These are phyloP conservation scores for Pristionchus entomophagus DNA, from an alignment of 2,888 invertebrate genomes.

Conservation along the genomic window DNA sequence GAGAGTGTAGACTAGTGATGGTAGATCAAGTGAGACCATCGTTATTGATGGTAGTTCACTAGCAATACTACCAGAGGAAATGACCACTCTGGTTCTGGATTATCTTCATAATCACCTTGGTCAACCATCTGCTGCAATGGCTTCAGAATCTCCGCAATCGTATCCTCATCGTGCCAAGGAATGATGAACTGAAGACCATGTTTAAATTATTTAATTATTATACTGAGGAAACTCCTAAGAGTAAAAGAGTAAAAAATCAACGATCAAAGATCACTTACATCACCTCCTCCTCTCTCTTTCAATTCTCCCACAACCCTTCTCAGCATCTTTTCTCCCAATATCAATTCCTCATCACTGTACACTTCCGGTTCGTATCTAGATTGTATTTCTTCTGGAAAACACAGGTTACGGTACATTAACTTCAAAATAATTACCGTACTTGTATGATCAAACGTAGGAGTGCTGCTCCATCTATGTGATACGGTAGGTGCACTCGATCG, in stretches of 20 bases:
- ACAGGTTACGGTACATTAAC: background rate
- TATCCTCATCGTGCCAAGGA: conserved; percentile 44
- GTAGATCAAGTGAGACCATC: background rate
- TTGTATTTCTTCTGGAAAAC: background rate
- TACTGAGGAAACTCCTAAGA: too few relatives aligned
- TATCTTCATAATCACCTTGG: background rate
- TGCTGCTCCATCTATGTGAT: background rate
- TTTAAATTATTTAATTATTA: too few relatives aligned
- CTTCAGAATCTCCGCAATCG: conserved; percentile 13
- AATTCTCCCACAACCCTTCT: conserved; percentile 43
- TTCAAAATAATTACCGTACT: background rate
- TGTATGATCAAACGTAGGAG: background rate
- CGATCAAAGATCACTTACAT: conserved; percentile 10
- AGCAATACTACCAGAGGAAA: too few relatives aligned
- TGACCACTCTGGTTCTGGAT: background rate
- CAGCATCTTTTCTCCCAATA: conserved; percentile 32
- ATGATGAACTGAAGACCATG: conserved; percentile 39
- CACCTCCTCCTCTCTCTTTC: conserved; percentile 24
- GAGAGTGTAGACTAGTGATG: background rate
- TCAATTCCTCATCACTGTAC: conserved; percentile 44
- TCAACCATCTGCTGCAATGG: conserved; percentile 25
- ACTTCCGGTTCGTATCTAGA: conserved; percentile 1
- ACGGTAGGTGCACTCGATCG: background rate
- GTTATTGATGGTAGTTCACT: too few relatives aligned
- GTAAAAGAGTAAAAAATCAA: too few relatives aligned